Evolutionary conservation across 2,797 vertebrate genomes (phyloP), one percentile per base, ranked within the genome.

Genomic region (Serranus cabrilla): DNA sequence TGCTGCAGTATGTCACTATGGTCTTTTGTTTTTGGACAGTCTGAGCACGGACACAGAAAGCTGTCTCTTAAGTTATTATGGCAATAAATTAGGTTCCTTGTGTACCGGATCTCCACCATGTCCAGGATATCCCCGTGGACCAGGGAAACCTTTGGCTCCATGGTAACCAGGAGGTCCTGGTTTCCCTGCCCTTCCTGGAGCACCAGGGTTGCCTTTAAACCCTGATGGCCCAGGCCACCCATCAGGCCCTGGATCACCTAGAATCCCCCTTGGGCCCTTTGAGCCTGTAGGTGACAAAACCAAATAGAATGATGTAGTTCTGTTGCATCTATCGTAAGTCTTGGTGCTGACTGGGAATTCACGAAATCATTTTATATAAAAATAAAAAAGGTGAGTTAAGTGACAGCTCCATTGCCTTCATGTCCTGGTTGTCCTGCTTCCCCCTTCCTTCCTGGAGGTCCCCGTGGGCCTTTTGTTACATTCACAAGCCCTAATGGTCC

Each of bases 141-240:
- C 92, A 81, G 70, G 66, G 34, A 84, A 89, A 21, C 92, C 92
- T 82, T 89, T 90, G 39, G 34, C 14, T 58, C 91, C 91, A 45
- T 52, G 64, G 21, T 5, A 3, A 9, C 92, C 92, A 43, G 72
- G 58, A 49, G 52, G 21, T 39, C 91, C 91, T 42, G 61, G 25
- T 71, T 13, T 16, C 57, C 85, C 89, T 69, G 18, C 0, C 23
- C 57, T 82, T 45, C 91, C 90, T 65, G 83, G 79, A 59, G n/a
- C 5, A 55, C 92, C 91, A 51, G 42, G 0, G 23, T 2, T 34
- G 5, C 91, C 91, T 79, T 86, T 89, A 45, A 14, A 14, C 16
- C 91, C 91, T 21, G 37, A 59, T 0, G 5, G 10, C 73, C 91
- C 91, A 59, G 55, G 47, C 57, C 3, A 45, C 55, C 90, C 89